Percentiles rank a stretch among this genome's conserved stretches.
phyloP scores from a whole-genome alignment of 53 echinoderm and acorn worm genomes.

The Apostichopus leukothele region DNA sequence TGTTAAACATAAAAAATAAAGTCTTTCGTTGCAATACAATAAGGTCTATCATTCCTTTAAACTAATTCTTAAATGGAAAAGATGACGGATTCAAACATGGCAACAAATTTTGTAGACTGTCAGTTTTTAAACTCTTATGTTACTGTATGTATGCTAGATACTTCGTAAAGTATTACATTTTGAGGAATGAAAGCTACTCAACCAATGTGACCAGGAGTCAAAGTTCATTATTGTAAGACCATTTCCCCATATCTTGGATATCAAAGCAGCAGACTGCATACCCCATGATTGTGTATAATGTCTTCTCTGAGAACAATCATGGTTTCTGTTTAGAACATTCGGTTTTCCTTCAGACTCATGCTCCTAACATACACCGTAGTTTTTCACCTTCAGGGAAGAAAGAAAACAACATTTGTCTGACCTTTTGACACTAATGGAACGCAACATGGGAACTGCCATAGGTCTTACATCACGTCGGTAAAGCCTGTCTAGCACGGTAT shows the following conservation, averaged over 20 bases:
- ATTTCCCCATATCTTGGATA: too few species aligned
- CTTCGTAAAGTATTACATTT: background rate
- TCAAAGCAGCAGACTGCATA: background rate
- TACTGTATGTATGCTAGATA: too few species aligned
- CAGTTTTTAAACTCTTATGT: too few species aligned
- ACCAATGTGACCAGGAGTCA: background rate
- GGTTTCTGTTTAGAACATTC: background rate
- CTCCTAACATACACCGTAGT: background rate
- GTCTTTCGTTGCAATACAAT: too few species aligned
- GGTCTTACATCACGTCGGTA: conserved; percentile 17
- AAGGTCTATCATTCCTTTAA: too few species aligned
- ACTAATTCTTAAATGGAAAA: too few species aligned
- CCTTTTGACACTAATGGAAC: conserved; percentile 26
- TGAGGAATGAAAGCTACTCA: background rate
- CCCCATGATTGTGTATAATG: background rate
- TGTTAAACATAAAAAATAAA: too few species aligned
- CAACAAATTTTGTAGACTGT: too few species aligned
- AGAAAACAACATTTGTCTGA: conserved; percentile 47
- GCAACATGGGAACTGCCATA: conserved; percentile 22
- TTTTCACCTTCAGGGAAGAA: background rate
- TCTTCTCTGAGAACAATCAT: conserved; percentile 1
- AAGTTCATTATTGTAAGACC: background rate
- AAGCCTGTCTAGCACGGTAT: conserved; percentile 18
- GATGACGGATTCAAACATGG: too few species aligned
- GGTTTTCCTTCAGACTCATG: background rate